Base-by-base conservation (phyloP, 1,140 invertebrate species). In the Drosophila biarmipes region DNA sequence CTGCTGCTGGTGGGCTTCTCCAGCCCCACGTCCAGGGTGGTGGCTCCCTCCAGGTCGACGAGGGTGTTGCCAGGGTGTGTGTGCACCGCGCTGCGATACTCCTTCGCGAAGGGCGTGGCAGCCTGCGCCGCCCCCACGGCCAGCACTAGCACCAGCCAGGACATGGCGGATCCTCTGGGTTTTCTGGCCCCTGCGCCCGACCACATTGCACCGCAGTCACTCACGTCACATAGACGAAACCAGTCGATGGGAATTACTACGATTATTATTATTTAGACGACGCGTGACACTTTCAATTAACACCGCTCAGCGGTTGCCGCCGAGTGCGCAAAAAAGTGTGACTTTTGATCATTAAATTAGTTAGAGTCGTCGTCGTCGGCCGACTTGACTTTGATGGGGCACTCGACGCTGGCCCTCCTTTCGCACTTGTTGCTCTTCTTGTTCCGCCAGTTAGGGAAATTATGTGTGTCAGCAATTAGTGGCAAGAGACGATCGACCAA, bases 381-480 rank as follows among this genome's bases (percentile, higher is more conserved):
- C 72, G 63, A 71, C 55, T 81, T 62, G 55, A 67, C 55, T 79
- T 67, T 69, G 56, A 72, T 57, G 68, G 43, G 52, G 45, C 49
- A 38, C 54, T 71, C 61, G 80, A 54, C 64, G 57, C 63, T 74
- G 46, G 42, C 58, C 66, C 53, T 66, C 27, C 49, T 51, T 59
- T 59, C 42, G 63, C 66, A 48, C 46, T 66, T 27, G 46, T 69
- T 62, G 37, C 21, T 43, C 29, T 46, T 63, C 53, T 67, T 58
- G 7, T 64, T 55, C 15, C 37, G 54, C 40, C 66, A 85, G 66
- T 77, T 87, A 72, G 56, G 45, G 48, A 77, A 66, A 75, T 82
- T 78, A 74, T 74, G 51, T 82, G 57, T 87, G 78, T 86, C 84
- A 75, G 61, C 82, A 87, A 78, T 86, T 87, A 78, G 74, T 75